Evolutionary conservation across 64 coral and sea anemone genomes (phyloP).

Genomic region (Trachythela sp.): DNA sequence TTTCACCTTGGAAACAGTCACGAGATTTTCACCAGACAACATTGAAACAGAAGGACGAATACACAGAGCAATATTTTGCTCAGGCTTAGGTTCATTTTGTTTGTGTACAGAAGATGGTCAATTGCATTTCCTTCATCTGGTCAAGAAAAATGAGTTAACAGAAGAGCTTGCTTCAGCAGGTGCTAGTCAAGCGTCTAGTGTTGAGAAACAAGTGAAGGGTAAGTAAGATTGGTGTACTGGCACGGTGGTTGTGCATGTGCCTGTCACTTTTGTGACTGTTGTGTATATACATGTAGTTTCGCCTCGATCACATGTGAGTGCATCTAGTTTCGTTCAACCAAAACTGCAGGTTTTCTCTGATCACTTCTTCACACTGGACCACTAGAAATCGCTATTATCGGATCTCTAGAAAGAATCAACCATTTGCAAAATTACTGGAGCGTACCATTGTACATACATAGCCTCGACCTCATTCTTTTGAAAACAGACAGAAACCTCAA

Average conservation of each 20-base stretch:
- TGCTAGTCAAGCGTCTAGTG: background rate
- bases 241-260: background rate
- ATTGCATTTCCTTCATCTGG: constrained; percentile 1
- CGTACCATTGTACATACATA: too few relatives aligned
- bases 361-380: background rate
- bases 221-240: background rate
- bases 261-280: background rate
- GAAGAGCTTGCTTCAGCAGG: background rate
- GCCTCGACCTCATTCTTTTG: too few relatives aligned
- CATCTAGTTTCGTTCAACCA: too few relatives aligned
- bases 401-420: background rate
- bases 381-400: background rate
- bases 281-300: background rate
- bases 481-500: too few relatives aligned
- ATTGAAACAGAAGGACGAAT: background rate
- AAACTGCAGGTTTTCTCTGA: background rate
- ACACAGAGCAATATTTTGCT: background rate
- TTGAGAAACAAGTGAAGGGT: background rate
- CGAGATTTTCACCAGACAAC: background rate
- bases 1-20: background rate
- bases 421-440: too few relatives aligned
- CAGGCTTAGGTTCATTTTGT: background rate
- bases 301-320: too few relatives aligned
- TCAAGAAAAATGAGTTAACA: background rate
- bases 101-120: background rate